phyloP scores from a whole-genome alignment of 2,888 invertebrate genomes.

The Andrena flavipes region DNA sequence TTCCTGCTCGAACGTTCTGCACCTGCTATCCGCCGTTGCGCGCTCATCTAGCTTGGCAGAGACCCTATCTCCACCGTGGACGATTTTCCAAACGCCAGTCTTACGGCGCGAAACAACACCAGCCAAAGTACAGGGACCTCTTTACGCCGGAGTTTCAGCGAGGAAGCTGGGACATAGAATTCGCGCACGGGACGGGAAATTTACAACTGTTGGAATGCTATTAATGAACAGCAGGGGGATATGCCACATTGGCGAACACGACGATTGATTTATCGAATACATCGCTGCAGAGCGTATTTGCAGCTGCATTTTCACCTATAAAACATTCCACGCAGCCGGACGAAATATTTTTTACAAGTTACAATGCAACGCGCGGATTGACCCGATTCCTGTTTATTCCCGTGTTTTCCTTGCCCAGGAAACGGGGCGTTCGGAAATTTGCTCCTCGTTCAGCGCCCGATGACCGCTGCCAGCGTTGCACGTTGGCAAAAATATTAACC shows the following conservation, averaged over 20 bases:
- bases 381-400: constrained; percentile 15
- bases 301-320: not conserved
- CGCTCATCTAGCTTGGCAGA: constrained; percentile 21
- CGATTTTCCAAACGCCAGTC: constrained; percentile 15
- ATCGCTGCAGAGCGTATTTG: not conserved
- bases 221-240: not conserved
- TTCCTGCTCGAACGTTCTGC: constrained; percentile 5
- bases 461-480: not conserved
- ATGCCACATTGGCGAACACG: not conserved
- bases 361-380: constrained; percentile 7
- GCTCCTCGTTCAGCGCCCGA: not conserved
- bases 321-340: not conserved
- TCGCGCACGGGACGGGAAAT: not conserved
- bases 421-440: constrained; percentile 1
- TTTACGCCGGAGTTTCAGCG: constrained; percentile 1
- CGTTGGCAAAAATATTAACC: constrained; percentile 15
- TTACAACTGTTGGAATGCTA: constrained; percentile 9
- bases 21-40: constrained; percentile 12
- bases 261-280: not conserved
- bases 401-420: constrained; percentile 16
- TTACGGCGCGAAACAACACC: constrained; percentile 15
- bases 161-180: constrained; percentile 8
- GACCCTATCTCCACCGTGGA: not conserved
- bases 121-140: not conserved
- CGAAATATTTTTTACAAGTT: constrained; percentile 7